phyloP scores from a whole-genome alignment of 2,113 vertebrate genomes.

The Pica pica region DNA sequence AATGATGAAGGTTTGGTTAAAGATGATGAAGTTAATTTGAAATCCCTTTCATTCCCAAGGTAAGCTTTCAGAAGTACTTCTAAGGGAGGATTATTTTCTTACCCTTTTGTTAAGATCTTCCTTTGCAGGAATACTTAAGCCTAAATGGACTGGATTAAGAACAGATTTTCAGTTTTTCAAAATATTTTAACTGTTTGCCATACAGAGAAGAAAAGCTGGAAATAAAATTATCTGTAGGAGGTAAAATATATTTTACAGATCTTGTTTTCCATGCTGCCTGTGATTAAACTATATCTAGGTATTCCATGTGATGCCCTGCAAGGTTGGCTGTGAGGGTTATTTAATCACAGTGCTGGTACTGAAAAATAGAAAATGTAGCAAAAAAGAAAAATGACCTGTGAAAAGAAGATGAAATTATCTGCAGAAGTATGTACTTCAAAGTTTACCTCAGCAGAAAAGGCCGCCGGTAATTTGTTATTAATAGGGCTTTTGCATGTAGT shows the following conservation, averaged over 20 bases:
- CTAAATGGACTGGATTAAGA: neutral
- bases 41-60: neutral
- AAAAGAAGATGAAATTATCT: neutral
- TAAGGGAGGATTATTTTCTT: neutral
- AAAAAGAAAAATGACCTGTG: neutral
- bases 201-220: neutral
- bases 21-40: neutral
- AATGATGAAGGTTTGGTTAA: neutral
- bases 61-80: neutral
- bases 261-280: neutral
- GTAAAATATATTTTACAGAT: neutral
- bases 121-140: neutral
- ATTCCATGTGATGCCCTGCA: neutral
- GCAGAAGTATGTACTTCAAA: neutral
- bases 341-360: neutral
- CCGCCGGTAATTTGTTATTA: neutral
- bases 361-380: neutral
- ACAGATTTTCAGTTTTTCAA: neutral
- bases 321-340: neutral
- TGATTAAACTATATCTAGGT: neutral
- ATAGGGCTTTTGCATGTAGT: neutral
- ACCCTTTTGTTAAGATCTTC: neutral
- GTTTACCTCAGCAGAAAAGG: neutral
- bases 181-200: neutral
- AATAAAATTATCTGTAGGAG: neutral